Evolutionary conservation across 2,888 invertebrate species (phyloP).

Genomic region (Torymus aiolomorphi): DNA sequence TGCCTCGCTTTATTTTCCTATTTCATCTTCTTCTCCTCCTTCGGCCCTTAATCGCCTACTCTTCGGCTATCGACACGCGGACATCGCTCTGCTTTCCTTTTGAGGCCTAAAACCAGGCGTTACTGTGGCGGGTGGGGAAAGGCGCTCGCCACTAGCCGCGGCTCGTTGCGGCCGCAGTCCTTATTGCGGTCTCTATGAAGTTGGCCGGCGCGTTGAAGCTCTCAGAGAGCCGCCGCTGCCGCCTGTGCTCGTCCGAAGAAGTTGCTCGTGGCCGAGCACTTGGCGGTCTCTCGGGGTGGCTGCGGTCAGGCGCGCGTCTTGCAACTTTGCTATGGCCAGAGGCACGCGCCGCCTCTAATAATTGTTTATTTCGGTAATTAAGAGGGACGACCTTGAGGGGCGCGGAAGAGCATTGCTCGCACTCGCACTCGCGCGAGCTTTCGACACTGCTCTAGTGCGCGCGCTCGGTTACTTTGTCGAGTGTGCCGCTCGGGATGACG

Average conservation of each 20-base stretch:
- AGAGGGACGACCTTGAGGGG: slow-evolving; percentile 21
- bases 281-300: background rate
- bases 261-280: slow-evolving; percentile 21
- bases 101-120: too few relatives aligned
- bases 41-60: too few relatives aligned
- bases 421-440: background rate
- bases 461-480: background rate
- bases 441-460: background rate
- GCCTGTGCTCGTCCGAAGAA: background rate
- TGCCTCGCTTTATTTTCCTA: too few relatives aligned
- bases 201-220: slow-evolving; percentile 9
- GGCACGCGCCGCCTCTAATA: slow-evolving; percentile 28
- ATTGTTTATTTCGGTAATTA: slow-evolving; percentile 46
- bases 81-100: too few relatives aligned
- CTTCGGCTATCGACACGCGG: too few relatives aligned
- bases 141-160: background rate
- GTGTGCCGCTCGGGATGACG: background rate
- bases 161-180: background rate
- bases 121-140: background rate
- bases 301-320: background rate
- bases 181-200: slow-evolving; percentile 18
- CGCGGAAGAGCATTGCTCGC: background rate
- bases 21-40: too few relatives aligned
- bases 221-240: background rate
- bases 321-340: background rate